phyloP scores from a whole-genome alignment of 2,797 vertebrate species.

The Micromesistius poutassou region DNA sequence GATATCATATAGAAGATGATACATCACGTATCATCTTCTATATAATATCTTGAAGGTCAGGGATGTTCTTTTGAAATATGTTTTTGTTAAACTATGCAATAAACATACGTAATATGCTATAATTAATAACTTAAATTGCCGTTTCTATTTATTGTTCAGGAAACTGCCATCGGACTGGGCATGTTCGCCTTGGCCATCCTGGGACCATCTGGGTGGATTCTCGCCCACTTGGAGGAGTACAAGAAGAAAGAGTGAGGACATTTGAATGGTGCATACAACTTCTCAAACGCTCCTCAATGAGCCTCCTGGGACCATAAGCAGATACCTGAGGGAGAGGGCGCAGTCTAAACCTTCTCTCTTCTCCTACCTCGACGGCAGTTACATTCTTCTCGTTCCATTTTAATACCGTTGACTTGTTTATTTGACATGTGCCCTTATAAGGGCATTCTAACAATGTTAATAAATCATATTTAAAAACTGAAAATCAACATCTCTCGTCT shows the following conservation, averaged over 20 bases:
- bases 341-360: neutral
- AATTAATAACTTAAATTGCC: neutral
- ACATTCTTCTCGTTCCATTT: neutral
- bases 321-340: neutral
- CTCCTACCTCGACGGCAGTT: conserved; percentile 10
- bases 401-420: neutral
- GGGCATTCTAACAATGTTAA: conserved; percentile 13
- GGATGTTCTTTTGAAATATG: neutral
- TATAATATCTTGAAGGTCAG: neutral
- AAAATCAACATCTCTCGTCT: neutral
- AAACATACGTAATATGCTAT: neutral
- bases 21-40: neutral
- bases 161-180: conserved; percentile 50
- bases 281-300: neutral
- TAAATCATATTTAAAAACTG: conserved; percentile 22
- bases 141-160: conserved; percentile 43
- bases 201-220: conserved; percentile 76
- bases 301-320: conserved; percentile 18
- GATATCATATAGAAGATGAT: too few species aligned
- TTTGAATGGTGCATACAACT: conserved; percentile 15
- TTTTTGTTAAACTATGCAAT: neutral
- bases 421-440: conserved; percentile 1
- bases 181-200: conserved; percentile 62
- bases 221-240: conserved; percentile 78
- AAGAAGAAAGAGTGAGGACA: conserved; percentile 68